Conservation (phyloP, 2,113 vertebrate genomes). For the Sylvia atricapilla region DNA sequence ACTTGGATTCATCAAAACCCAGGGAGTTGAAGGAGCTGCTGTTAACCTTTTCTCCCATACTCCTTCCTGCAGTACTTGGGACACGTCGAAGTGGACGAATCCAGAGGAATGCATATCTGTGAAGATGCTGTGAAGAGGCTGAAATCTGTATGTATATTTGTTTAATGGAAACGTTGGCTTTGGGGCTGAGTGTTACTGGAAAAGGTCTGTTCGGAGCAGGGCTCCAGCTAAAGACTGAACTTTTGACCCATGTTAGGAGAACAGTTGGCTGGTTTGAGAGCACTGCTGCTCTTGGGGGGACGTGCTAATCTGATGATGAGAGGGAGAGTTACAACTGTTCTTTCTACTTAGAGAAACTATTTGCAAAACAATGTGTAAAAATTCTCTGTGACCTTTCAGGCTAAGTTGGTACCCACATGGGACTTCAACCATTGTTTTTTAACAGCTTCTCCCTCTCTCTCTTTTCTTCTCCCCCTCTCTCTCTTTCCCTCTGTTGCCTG, state of each 20-base stretch:
- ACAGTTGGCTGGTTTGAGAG: neutral
- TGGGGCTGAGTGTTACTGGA: neutral
- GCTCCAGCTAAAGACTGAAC: conserved; percentile 15
- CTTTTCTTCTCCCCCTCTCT: neutral
- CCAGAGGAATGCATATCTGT: conserved; percentile 99
- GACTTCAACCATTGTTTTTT: conserved; percentile 45
- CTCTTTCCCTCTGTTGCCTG: conserved; percentile 44
- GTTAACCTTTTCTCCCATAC: neutral
- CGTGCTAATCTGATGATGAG: neutral
- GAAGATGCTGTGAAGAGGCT: conserved; percentile 98
- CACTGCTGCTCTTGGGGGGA: conserved; percentile 17
- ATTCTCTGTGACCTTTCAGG: conserved; percentile 43
- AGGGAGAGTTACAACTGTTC: conserved; percentile 38
- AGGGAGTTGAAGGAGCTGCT: neutral
- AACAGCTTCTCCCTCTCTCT: conserved; percentile 50
- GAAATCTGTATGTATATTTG: conserved; percentile 91
- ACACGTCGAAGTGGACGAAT: conserved; percentile 97
- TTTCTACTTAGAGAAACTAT: conserved; percentile 34
- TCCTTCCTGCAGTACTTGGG: conserved; percentile 86
- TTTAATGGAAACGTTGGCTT: conserved; percentile 12
- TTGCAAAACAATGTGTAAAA: conserved; percentile 52
- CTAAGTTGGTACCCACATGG: conserved; percentile 47
- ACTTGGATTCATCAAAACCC: neutral
- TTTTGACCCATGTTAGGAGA: conserved; percentile 42
- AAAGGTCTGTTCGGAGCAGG: neutral